Base-by-base conservation (phyloP, 2,888 invertebrate genomes). In the Synanthedon andrenaeformis region DNA sequence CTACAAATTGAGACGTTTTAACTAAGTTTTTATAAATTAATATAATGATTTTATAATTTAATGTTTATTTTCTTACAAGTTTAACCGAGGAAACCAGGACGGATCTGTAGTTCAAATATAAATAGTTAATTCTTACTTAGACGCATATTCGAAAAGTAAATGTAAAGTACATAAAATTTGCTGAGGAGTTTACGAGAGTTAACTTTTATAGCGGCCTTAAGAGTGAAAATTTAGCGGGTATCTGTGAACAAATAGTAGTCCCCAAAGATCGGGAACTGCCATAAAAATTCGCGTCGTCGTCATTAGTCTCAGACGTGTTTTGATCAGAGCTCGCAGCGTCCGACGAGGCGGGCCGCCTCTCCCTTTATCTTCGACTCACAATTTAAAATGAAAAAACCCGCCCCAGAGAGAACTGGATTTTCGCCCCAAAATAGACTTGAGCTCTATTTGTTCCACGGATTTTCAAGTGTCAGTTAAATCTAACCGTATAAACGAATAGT, bases 301-400 rank as follows among this genome's bases (percentile, higher is more conserved):
- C 82, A 82, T 84, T 85, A 84, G 82, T 77, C 76, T 75, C 76
- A 74, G 83, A 80, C 82, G 84, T 81, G 82, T 84, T 83, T 84
- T 82, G 84, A 57, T 57, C 54, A 57, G 52, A 51, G 52, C 53
- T 53, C 45, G 49, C 19, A 17, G 41, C 35, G 52, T 41, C 49
- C 17, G 23, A 17, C 19, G 45, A n/a, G 45, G 49, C 59, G 61
- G 59, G 65, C 57, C 59, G 67, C 67, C 62, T 62, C 72, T 69
- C 67, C 71, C 72, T 76, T 76, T 75, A 74, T 78, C 72, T 74
- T 69, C 63, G 61, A 66, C 63, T 70, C 70, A 62, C 70, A 70
- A 69, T 74, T 75, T 74, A 67, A 73, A 74, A 72, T 68, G 69
- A 75, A 69, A 74, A 72, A 70, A 67, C 72, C 60, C 57, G 63